A percentile compares a stretch with the other conserved stretches of the same genome.
phyloP scores from a whole-genome alignment of 2,888 invertebrate species.

The Drosophila anomalipes region DNA sequence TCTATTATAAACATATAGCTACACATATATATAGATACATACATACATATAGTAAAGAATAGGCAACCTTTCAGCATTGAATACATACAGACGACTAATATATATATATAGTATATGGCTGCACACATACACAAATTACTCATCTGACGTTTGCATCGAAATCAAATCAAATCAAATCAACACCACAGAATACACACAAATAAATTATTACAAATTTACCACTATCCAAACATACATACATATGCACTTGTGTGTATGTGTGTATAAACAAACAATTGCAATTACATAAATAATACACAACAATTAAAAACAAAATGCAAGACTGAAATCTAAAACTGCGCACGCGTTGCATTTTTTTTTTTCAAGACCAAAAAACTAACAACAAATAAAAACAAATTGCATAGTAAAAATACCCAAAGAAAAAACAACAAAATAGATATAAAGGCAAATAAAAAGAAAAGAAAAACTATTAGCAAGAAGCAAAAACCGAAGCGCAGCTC shows the following conservation, averaged over 20 bases:
- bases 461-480: constrained; percentile 41
- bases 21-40: background rate
- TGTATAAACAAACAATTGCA: constrained; percentile 20
- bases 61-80: constrained; percentile 9
- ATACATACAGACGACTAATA: constrained; percentile 20
- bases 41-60: constrained; percentile 9
- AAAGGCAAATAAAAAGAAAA: constrained; percentile 1
- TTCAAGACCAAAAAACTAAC: constrained; percentile 36
- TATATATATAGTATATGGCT: background rate
- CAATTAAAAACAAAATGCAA: constrained; percentile 10
- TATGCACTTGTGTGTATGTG: background rate
- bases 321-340: constrained; percentile 48
- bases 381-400: constrained; percentile 36
- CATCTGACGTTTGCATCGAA: constrained; percentile 46
- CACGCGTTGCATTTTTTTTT: constrained; percentile 60
- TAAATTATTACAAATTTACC: constrained; percentile 7
- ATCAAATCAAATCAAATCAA: constrained; percentile 44
- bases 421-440: background rate
- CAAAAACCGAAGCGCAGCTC: constrained; percentile 40
- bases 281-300: constrained; percentile 38
- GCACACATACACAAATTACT: constrained; percentile 33
- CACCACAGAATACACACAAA: constrained; percentile 21
- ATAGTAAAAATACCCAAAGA: constrained; percentile 29
- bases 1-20: constrained; percentile 16
- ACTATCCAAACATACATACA: background rate